Base-by-base conservation (phyloP, 2,113 vertebrate species). In the Cephalopterus ornatus region DNA sequence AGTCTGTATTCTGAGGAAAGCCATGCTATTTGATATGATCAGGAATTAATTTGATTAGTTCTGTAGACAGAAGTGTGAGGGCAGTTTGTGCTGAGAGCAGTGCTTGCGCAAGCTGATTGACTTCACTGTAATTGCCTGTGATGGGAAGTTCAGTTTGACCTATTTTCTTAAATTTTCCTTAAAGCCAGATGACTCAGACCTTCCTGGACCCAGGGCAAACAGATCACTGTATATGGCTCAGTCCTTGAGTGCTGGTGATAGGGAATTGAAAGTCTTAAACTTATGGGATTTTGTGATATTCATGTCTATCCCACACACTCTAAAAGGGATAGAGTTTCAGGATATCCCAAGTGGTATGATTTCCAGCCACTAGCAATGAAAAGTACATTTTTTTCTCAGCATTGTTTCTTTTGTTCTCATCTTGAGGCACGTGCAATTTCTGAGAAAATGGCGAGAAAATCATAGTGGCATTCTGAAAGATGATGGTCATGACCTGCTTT, bases 31-130 rank as follows among this genome's bases (percentile, higher is more conserved):
- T 81, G 73, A 49, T 94, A 89, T 32, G 66, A 55, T 80, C 44
- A 86, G 65, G 76, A 96, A 79, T 91, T 89, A 92, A 94, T 95
- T 93, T 87, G 73, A 93, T 96, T 96, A 95, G 83, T 93, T 94
- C 81, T 67, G 26, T 91, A 86, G 95, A 68, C 68, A 94, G 78
- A 93, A 70, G 63, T 77, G 55, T 0, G 6, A 86, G 88, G 82
- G 67, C 75, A 93, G 5, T 75, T 91, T 72, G 47, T 80, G 85
- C 88, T 92, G 75, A 91, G 49, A 94, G 88, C 92, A 87, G 56
- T 62, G 63, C 56, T 68, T 75, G n/a, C 89, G 85, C 73, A 82
- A 79, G 49, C 76, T 92, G 95, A 95, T 67, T 91, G 88, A 74
- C 83, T 96, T 94, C 32, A 28, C 37, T 92, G 67, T 73, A 68